A percentile compares a stretch with the other conserved stretches of the same genome.
phyloP scores from a whole-genome alignment of 2,113 vertebrate species.

The Indicator maculatus region DNA sequence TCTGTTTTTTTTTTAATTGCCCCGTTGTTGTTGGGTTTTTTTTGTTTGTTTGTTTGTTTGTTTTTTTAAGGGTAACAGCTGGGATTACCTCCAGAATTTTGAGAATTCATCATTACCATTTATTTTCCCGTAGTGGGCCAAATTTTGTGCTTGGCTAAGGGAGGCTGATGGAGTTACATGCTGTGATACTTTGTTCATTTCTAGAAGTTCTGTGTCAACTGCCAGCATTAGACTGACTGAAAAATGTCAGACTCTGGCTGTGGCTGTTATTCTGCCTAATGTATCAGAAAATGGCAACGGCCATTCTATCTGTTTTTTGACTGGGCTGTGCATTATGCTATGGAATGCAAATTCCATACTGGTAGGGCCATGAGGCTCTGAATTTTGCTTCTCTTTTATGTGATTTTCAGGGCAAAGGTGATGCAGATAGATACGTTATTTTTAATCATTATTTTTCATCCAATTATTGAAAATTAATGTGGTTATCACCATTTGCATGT shows the following conservation, averaged over 20 bases:
- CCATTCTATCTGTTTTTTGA: not conserved
- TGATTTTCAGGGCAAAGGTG: not conserved
- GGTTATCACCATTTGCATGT: not conserved
- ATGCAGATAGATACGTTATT: not conserved
- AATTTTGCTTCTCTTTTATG: not conserved
- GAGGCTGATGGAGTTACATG: not conserved
- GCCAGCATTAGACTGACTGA: not conserved
- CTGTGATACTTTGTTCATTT: not conserved
- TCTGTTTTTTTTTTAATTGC: not conserved
- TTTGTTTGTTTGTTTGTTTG: not conserved
- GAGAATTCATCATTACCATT: not conserved
- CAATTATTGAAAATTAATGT: not conserved
- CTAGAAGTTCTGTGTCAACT: not conserved
- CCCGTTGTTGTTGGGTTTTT: too few relatives aligned
- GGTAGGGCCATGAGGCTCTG: not conserved
- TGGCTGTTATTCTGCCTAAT: not conserved
- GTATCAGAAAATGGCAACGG: not conserved
- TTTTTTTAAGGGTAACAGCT: not conserved
- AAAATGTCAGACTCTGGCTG: not conserved
- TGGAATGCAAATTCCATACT: not conserved
- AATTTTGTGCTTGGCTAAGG: not conserved
- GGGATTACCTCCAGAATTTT: not conserved
- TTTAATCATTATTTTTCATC: conserved; percentile 34
- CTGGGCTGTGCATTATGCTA: not conserved
- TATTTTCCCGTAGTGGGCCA: not conserved